A percentile compares a stretch with the other conserved stretches of the same genome.
These are phyloP conservation scores for Halisarca cf. caerulea DNA, from an alignment of 37 sponge, comb jelly and placozoan genomes.

Conservation along the genomic window DNA sequence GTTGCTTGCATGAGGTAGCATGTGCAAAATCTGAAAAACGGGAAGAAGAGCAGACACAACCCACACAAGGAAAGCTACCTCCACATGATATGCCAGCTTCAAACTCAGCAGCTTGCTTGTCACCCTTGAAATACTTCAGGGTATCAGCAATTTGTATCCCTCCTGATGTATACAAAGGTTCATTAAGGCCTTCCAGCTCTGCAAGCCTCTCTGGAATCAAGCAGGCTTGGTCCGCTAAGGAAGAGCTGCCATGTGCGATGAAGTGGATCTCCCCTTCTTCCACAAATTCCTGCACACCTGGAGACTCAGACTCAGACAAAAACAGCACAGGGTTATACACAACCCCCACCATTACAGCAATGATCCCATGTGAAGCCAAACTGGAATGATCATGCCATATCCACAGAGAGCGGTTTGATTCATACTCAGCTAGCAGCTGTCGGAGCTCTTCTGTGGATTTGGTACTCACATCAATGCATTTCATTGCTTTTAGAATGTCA, in stretches of 20 bases:
- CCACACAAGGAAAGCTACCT: constrained; percentile 25
- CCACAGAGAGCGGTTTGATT: neutral
- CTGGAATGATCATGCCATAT: constrained; percentile 39
- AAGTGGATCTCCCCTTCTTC: constrained; percentile 34
- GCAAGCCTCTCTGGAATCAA: neutral
- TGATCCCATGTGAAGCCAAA: constrained; percentile 10
- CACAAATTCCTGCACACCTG: constrained; percentile 5
- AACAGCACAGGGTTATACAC: constrained; percentile 24
- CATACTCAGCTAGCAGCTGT: neutral
- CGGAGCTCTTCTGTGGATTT: neutral
- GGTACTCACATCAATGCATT: neutral
- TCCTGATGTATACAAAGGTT: neutral
- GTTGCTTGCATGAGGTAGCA: neutral
- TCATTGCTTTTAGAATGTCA: neutral
- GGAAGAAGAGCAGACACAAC: neutral
- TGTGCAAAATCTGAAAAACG: constrained; percentile 12
- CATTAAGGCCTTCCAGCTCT: neutral
- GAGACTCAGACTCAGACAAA: neutral
- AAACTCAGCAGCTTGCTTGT: constrained; percentile 24
- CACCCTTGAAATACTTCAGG: constrained; percentile 15
- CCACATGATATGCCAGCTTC: constrained; percentile 22
- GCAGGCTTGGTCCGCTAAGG: neutral
- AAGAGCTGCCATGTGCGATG: neutral
- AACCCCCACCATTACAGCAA: neutral
- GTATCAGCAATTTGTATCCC: constrained; percentile 11